Conservation (phyloP, 2,113 vertebrate genomes). For the Chloropsis cyanopogon region DNA sequence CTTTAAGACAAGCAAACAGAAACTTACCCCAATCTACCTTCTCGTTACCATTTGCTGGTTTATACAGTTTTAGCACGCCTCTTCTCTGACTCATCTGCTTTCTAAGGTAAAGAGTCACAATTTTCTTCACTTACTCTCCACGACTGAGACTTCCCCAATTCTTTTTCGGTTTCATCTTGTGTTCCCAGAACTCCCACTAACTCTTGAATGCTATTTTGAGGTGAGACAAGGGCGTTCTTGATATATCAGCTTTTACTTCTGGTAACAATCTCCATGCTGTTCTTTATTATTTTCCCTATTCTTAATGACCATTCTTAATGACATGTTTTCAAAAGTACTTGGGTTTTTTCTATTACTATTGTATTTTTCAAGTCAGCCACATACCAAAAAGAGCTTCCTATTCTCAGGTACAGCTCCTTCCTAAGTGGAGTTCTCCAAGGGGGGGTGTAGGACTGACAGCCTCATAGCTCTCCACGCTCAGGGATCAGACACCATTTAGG, state of each 20-base stretch:
- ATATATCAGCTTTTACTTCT: background rate
- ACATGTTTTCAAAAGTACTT: background rate
- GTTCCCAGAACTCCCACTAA: conserved; percentile 40
- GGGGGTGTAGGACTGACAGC: background rate
- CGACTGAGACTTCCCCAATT: background rate
- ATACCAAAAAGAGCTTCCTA: background rate
- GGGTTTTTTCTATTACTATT: background rate
- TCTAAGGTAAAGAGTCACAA: conserved; percentile 6
- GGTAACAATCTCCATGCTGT: background rate
- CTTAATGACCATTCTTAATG: background rate
- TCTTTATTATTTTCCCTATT: background rate
- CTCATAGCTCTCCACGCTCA: background rate
- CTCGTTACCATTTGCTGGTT: background rate
- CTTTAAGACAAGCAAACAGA: background rate
- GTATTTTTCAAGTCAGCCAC: background rate
- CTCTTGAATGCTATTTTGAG: background rate
- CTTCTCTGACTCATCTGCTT: conserved; percentile 26
- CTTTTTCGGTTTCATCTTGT: background rate
- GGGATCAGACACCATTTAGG: background rate
- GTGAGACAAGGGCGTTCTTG: background rate
- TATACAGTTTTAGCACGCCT: background rate
- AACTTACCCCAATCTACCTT: background rate
- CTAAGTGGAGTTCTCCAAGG: background rate
- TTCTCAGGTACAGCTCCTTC: background rate
- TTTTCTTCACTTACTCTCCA: background rate